Percentiles rank a stretch among this genome's conserved stretches.
Evolutionary conservation across 2,113 vertebrate species (phyloP).

Genomic region (Oxyruncus cristatus): DNA sequence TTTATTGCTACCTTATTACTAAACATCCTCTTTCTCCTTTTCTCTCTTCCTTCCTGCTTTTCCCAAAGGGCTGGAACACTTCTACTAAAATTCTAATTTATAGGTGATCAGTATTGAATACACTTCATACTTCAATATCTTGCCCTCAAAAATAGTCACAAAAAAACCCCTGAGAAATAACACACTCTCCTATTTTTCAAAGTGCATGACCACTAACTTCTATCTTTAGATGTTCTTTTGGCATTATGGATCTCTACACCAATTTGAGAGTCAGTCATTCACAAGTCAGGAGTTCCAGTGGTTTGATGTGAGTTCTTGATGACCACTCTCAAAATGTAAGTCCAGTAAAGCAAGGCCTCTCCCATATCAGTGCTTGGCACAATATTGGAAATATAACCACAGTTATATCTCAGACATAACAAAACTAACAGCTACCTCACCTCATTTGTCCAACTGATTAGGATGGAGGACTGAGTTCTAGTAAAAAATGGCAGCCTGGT

Average conservation of each 20-base stretch:
- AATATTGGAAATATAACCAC: not conserved
- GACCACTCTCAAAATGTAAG: not conserved
- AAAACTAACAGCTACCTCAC: not conserved
- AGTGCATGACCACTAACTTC: not conserved
- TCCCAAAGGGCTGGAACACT: too few species aligned
- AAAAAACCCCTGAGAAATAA: not conserved
- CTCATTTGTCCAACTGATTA: not conserved
- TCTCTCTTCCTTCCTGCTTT: not conserved
- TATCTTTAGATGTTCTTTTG: not conserved
- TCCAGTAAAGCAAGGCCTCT: not conserved
- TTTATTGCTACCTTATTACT: not conserved
- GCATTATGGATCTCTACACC: not conserved
- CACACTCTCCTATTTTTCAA: fast-evolving
- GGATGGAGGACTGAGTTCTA: not conserved
- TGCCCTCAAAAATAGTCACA: not conserved
- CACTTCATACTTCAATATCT: not conserved
- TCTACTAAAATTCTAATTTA: too few species aligned
- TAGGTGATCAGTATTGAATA: not conserved
- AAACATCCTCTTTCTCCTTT: not conserved
- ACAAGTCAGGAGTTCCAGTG: not conserved
- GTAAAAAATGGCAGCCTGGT: not conserved
- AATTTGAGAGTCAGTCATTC: not conserved
- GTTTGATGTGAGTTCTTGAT: not conserved
- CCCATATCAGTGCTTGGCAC: not conserved
- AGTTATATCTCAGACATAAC: not conserved